Base-by-base conservation (phyloP, 2,113 vertebrate species). In the Bucco capensis region DNA sequence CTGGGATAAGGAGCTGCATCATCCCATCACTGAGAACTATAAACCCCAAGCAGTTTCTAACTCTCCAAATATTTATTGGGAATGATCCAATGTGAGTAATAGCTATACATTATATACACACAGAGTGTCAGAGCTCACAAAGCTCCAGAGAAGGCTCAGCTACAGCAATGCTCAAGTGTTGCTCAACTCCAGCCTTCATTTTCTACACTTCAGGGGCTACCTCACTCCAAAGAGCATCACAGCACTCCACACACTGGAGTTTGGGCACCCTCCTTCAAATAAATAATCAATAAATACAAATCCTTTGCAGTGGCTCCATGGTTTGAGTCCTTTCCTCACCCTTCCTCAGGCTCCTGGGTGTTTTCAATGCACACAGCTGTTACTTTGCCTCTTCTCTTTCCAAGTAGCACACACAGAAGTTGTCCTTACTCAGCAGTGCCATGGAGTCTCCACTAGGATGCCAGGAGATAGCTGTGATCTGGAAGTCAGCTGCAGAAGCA, bases 351-450 rank as follows among this genome's bases (percentile, higher is more conserved):
- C 51, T 3, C 35, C 31, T 12, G 14, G 79, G 38, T 27, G 2
- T 53, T 61, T 66, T 54, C 73, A 64, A 40, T 12, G 42, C 70
- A 23, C 27, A 5, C 3, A 3, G 17, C 6, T 25, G 40, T 81
- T 95, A 96, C 30, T 96, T 93, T 38, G 86, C 87, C 42, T 97
- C 93, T 28, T 97, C 79, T 97, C 96, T 96, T 58, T 98, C 98
- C 93, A 99, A 97, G 96, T 98, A 99, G 82, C 98, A 99, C 73
- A 99, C 94, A 73, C 99, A 99, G 64, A 99, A 97, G 91, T 98
- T 97, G 16, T 99, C 99, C 92, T 99, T 99, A 33, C 98, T 98
- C 50, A 99, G 85, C 23, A 99, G 97, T 12, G 97, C 96, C 87
- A 99, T 57, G 10, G 97, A 97, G 56, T 98, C 97, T 37, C 99